phyloP scores from a whole-genome alignment of 2,797 vertebrate species.

The Sternarchorhynchus goeldii region DNA sequence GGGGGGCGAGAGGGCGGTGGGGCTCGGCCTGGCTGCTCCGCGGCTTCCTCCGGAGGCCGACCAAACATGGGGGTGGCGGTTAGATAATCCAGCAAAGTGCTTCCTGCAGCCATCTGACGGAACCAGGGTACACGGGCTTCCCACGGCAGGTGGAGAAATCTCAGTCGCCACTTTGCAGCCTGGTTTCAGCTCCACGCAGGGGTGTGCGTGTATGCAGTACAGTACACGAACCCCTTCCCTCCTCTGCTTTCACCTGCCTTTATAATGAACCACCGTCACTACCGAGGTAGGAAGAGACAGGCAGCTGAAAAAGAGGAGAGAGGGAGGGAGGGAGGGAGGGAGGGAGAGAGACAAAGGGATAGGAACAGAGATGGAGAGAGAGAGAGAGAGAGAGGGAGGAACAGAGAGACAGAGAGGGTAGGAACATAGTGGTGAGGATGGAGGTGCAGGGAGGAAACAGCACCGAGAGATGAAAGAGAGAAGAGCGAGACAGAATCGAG shows the following conservation, averaged over 20 bases:
- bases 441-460: background rate
- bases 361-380: background rate
- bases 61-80: background rate
- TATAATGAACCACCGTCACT: constrained; percentile 42
- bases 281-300: background rate
- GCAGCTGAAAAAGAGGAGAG: background rate
- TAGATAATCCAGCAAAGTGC: constrained; percentile 5
- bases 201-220: background rate
- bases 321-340: background rate
- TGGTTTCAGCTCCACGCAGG: constrained; percentile 33
- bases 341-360: background rate
- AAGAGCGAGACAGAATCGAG: background rate
- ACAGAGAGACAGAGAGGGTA: constrained; percentile 3
- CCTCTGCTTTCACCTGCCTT: constrained; percentile 40
- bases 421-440: background rate
- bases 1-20: constrained; percentile 4
- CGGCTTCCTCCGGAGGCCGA: background rate
- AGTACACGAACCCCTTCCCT: background rate
- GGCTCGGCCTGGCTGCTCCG: constrained; percentile 9
- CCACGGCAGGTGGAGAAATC: constrained; percentile 26
- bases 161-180: constrained; percentile 19
- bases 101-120: background rate
- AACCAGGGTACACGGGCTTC: background rate
- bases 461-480: background rate
- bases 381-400: background rate